phyloP scores from a whole-genome alignment of 1,140 invertebrate species.

The silkworm (Bombyx mori) region ASM3026992v2 NC_085119.1:14020501-14021000 shows the following conservation, averaged over 20 bases:
- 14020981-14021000: conserved; percentile 72
- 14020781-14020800: conserved; percentile 74
- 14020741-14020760: conserved; percentile 67
- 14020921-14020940: conserved; percentile 65
- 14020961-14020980: conserved; percentile 74
- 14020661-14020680: conserved; percentile 36
- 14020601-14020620: conserved; percentile 69
- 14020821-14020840: conserved; percentile 68
- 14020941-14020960: conserved; percentile 72
- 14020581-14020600: conserved; percentile 63
- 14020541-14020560: conserved; percentile 60
- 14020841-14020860: conserved; percentile 69
- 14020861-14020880: conserved; percentile 71
- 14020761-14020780: conserved; percentile 71
- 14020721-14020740: conserved; percentile 64
- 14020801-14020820: conserved; percentile 70
- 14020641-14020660: conserved; percentile 43
- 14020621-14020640: conserved; percentile 62
- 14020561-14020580: conserved; percentile 34
- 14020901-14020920: conserved; percentile 69
- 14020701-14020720: conserved; percentile 36
- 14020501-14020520: conserved; percentile 50
- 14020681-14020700: conserved; percentile 24
- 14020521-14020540: conserved; percentile 52
- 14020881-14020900: conserved; percentile 68